Conservation (phyloP, 2,888 invertebrate genomes). For the Platerodrilus igneus region DNA sequence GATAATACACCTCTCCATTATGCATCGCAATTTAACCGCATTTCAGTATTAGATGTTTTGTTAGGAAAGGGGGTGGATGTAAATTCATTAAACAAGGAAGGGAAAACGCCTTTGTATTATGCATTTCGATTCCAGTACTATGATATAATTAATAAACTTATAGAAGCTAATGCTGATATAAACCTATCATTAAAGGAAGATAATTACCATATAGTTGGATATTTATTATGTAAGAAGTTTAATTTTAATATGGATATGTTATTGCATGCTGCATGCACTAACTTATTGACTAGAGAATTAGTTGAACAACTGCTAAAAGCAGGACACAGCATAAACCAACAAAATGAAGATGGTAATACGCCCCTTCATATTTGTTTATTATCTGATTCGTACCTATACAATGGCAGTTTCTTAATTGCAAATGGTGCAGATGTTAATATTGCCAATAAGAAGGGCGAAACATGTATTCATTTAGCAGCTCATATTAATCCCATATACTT, state of each 20-base stretch:
- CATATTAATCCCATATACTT: neutral
- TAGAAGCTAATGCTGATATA: neutral
- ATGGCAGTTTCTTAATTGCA: neutral
- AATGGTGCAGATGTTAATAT: neutral
- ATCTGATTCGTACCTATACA: too few species aligned
- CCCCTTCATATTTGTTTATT: constrained; percentile 4
- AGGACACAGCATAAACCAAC: neutral
- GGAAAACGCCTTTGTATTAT: constrained; percentile 3
- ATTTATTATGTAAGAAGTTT: neutral
- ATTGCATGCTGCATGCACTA: neutral
- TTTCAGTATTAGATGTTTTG: constrained; percentile 3
- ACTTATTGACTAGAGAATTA: neutral
- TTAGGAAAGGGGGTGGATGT: neutral
- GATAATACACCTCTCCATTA: constrained; percentile 8
- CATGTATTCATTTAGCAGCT: neutral
- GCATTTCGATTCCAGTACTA: neutral
- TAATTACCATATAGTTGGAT: neutral
- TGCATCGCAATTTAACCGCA: constrained; percentile 1
- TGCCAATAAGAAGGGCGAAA: neutral
- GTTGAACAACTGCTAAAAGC: neutral
- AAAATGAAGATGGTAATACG: constrained; percentile 2
- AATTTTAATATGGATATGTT: neutral
- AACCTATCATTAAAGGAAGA: too few species aligned
- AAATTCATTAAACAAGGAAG: neutral
- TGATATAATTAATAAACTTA: neutral